A percentile compares a stretch with the other conserved stretches of the same genome.
Conservation (phyloP, 2,888 invertebrate species). For the Epistrophe grossulariae region DNA sequence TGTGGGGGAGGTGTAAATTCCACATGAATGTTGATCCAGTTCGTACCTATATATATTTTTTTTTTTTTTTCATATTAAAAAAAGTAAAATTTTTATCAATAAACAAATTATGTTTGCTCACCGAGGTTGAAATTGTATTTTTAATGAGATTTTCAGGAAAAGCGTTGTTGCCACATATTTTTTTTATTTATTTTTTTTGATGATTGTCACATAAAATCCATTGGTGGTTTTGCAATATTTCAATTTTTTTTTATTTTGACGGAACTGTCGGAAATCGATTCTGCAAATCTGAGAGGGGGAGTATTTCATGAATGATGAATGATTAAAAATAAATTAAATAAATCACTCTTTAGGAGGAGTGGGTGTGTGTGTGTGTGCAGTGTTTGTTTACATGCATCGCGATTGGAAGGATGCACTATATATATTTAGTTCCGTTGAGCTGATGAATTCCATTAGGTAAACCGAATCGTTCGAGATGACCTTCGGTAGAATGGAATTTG, state of each 20-base stretch:
- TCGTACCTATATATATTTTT: no score
- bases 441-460: conserved; percentile 56
- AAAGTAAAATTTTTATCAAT: conserved; percentile 41
- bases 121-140: conserved; percentile 53
- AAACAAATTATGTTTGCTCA: conserved; percentile 55
- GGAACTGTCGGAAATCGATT: conserved; percentile 61
- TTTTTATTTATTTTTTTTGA: not conserved
- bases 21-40: not conserved
- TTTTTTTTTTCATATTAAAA: no score
- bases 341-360: not conserved
- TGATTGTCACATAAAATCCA: conserved; percentile 13
- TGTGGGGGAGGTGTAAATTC: not conserved
- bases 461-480: conserved; percentile 55
- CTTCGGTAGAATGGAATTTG: conserved; percentile 20
- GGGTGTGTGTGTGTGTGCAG: no score
- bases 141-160: conserved; percentile 49
- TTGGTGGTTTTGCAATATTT: conserved; percentile 20
- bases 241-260: conserved; percentile 16
- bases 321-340: conserved; percentile 70
- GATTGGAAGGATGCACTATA: not conserved
- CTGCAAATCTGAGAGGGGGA: conserved; percentile 34
- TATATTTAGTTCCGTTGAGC: not conserved
- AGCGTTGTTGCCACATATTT: conserved; percentile 5
- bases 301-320: conserved; percentile 38
- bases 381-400: not conserved